These are phyloP conservation scores for Sphinx pinastri DNA, from an alignment of 2,888 invertebrate genomes.

Conservation along the genomic window DNA sequence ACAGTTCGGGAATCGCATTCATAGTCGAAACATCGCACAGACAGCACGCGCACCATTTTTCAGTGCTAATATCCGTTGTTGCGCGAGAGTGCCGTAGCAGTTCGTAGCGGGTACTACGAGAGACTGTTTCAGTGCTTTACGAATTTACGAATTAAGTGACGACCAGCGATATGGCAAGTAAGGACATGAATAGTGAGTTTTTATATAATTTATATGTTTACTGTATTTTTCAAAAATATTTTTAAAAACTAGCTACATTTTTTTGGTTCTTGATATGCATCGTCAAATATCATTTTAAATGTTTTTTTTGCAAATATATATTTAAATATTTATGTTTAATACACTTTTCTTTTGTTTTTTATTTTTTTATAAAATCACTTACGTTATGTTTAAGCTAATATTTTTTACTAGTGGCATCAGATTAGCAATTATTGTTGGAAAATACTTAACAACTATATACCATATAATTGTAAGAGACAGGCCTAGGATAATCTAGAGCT, in stretches of 20 bases:
- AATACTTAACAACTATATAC: no score
- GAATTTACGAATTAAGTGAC: conserved; percentile 15
- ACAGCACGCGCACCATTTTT: conserved; percentile 60
- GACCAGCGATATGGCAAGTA: conserved; percentile 56
- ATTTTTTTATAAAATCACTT: neutral
- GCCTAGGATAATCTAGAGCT: neutral
- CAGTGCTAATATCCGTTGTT: conserved; percentile 55
- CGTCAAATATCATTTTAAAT: no score
- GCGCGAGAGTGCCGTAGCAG: conserved; percentile 60
- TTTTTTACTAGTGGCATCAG: no score
- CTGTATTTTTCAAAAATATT: neutral
- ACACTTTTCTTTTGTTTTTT: no score
- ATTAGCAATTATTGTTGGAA: no score
- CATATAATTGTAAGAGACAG: neutral
- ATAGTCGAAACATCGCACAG: conserved; percentile 58
- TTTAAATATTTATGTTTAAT: no score
- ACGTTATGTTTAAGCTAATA: neutral
- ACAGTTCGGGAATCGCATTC: conserved; percentile 51
- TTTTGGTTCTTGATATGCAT: no score
- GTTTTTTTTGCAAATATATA: no score
- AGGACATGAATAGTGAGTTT: conserved; percentile 60
- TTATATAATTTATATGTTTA: neutral
- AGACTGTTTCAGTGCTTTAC: conserved; percentile 27
- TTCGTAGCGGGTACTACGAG: conserved; percentile 67
- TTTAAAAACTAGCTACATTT: neutral